phyloP scores from a whole-genome alignment of 2,888 invertebrate species.

The Sphaerophoria taeniata region DNA sequence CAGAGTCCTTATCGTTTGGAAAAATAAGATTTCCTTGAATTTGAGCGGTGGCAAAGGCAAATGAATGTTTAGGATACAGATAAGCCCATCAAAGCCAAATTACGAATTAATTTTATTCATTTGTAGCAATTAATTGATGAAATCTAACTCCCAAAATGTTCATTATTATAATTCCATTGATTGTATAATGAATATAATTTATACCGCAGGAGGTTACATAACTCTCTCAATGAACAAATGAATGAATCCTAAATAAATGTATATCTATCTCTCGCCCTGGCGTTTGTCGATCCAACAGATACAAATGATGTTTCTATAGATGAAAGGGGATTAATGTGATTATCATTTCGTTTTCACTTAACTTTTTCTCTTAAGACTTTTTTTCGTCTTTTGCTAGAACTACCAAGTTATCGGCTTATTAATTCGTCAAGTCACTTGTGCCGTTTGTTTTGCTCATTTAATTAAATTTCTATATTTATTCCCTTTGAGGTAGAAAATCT shows the following conservation, averaged over 20 bases:
- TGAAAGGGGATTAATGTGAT: conserved; percentile 38
- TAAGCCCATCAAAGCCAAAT: conserved; percentile 15
- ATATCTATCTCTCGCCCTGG: neutral
- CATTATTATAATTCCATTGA: conserved; percentile 2
- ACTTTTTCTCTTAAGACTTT: conserved; percentile 6
- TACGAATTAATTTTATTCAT: conserved; percentile 24
- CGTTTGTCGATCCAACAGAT: neutral
- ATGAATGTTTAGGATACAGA: conserved; percentile 42
- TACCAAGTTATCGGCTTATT: conserved; percentile 36
- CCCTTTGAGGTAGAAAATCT: conserved; percentile 15
- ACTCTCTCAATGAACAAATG: neutral
- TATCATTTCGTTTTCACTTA: conserved; percentile 45
- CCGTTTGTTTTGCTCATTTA: conserved; percentile 35
- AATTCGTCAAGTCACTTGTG: conserved; percentile 27
- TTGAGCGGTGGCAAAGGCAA: conserved; percentile 26
- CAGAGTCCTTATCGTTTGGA: neutral
- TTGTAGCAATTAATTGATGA: conserved; percentile 52
- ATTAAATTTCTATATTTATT: conserved; percentile 20
- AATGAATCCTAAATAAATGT: conserved; percentile 22
- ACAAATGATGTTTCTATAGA: conserved; percentile 7
- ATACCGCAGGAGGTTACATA: conserved; percentile 45
- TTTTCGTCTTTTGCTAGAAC: neutral
- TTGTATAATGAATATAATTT: conserved; percentile 34
- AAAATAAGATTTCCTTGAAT: conserved; percentile 13
- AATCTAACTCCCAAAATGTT: neutral